Evolutionary conservation across 2,888 invertebrate species (phyloP).

Genomic region (Brachylomia viminalis): DNA sequence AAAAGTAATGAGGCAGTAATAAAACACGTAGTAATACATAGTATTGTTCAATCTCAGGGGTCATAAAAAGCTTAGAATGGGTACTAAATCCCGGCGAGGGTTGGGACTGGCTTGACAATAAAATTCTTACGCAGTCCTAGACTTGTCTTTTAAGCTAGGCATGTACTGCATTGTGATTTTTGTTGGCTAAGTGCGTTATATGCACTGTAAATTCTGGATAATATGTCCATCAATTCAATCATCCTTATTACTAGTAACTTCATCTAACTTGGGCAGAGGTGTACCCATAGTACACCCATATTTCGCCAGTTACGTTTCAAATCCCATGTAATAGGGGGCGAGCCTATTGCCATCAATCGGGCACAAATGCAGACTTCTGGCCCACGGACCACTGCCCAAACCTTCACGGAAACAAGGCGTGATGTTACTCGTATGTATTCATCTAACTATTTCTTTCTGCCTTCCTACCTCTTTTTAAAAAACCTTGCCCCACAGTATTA

Average conservation of each 20-base stretch:
- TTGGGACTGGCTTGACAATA: neutral
- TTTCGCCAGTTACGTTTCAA: neutral
- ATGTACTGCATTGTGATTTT: neutral
- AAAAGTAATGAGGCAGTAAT: neutral
- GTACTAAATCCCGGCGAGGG: constrained; percentile 6
- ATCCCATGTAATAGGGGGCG: neutral
- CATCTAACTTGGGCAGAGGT: neutral
- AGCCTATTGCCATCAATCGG: neutral
- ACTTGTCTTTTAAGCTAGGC: neutral
- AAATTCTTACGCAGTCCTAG: neutral
- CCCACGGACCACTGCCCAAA: neutral
- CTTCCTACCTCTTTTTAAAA: too few relatives aligned
- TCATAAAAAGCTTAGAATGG: constrained; percentile 19
- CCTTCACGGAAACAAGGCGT: neutral
- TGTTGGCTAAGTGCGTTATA: neutral
- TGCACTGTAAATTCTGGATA: neutral
- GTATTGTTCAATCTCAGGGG: constrained; percentile 18
- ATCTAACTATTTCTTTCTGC: too few relatives aligned
- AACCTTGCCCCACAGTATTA: too few relatives aligned
- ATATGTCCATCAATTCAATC: neutral
- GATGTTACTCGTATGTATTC: neutral
- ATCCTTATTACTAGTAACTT: neutral
- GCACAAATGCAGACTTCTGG: neutral
- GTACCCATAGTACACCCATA: neutral
- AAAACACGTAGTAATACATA: neutral